Evolutionary conservation across 2,797 vertebrate species (phyloP).

Genomic region (Epinephelus malabaricus): DNA sequence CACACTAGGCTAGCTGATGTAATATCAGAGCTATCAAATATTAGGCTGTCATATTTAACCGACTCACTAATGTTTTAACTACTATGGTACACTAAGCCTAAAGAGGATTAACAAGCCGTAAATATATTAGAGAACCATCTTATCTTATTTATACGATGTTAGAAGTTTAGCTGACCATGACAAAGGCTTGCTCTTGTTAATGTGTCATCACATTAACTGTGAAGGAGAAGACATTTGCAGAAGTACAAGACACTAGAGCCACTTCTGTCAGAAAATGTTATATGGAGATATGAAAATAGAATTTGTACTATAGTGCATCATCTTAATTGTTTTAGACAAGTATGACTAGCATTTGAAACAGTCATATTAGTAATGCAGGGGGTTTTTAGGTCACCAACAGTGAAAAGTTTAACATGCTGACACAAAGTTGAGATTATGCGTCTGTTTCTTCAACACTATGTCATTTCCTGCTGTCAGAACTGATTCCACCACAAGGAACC

Average conservation of each 20-base stretch:
- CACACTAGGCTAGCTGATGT: neutral
- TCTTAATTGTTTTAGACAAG: neutral
- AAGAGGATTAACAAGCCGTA: neutral
- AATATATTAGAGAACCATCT: neutral
- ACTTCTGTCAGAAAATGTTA: neutral
- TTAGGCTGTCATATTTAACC: neutral
- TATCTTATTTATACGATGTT: neutral
- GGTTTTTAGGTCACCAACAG: neutral
- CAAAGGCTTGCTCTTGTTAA: neutral
- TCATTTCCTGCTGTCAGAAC: conserved; percentile 39
- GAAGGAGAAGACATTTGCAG: neutral
- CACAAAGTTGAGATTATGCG: neutral
- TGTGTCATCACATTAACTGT: neutral
- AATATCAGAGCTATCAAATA: neutral
- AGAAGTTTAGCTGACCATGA: neutral
- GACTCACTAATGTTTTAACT: neutral
- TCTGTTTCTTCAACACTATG: neutral
- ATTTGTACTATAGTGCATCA: neutral
- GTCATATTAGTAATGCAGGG: neutral
- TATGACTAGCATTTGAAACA: neutral
- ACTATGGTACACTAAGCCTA: neutral
- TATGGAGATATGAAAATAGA: neutral
- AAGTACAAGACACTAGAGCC: neutral
- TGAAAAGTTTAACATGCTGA: neutral
- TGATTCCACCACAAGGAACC: conserved; percentile 27